These are phyloP conservation scores for Melipona quadrifasciata DNA, from an alignment of 1,140 invertebrate genomes.

Conservation along the genomic window DNA sequence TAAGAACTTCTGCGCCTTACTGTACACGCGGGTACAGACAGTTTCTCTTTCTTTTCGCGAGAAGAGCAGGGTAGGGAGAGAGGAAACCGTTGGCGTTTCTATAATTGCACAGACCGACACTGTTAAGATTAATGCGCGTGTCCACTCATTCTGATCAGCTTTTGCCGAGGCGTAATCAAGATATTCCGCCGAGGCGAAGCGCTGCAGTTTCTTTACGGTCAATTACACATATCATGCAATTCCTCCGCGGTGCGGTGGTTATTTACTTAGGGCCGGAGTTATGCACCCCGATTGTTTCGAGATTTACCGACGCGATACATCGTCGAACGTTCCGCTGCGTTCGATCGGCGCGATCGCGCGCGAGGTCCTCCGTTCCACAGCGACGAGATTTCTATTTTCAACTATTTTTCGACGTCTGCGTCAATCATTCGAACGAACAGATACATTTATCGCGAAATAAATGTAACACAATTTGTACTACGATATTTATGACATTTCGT, in stretches of 20 bases:
- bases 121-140: conserved; percentile 42
- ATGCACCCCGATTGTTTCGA: conserved; percentile 28
- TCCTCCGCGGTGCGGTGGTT: background rate
- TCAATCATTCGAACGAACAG: no score
- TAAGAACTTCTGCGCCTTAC: background rate
- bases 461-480: no score
- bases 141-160: conserved; percentile 34
- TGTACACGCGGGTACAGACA: background rate
- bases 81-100: background rate
- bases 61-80: background rate
- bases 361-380: no score
- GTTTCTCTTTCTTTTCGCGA: background rate
- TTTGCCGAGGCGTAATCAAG: conserved; percentile 33
- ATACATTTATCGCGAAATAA: no score
- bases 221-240: conserved; percentile 24
- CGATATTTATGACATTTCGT: no score
- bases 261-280: background rate
- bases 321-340: background rate
- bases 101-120: conserved; percentile 30
- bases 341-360: background rate
- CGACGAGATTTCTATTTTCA: no score
- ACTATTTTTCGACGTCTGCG: no score
- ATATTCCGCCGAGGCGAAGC: conserved; percentile 24
- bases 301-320: background rate
- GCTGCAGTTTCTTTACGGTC: conserved; percentile 26